A percentile compares a stretch with the other conserved stretches of the same genome.
These are phyloP conservation scores for Stichodactyla helianthus DNA, from an alignment of 64 coral and sea anemone species.

Conservation along the genomic window DNA sequence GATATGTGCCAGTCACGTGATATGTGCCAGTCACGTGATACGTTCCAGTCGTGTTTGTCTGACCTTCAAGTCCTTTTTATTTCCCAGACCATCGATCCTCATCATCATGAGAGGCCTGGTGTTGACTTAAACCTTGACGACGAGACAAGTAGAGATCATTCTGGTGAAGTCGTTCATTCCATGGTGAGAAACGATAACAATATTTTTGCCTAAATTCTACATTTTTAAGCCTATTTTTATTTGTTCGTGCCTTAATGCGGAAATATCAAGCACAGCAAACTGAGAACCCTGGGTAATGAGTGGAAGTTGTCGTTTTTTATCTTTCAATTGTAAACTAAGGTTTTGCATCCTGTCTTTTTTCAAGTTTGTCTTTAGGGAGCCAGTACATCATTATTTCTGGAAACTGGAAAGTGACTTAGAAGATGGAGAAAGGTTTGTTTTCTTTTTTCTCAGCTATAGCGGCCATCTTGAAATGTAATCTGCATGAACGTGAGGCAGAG, in stretches of 20 bases:
- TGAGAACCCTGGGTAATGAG: too few relatives aligned
- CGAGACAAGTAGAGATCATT: background rate
- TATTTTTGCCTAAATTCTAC: background rate
- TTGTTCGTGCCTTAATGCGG: too few relatives aligned
- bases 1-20: too few relatives aligned
- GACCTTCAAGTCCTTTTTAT: background rate
- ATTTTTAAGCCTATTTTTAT: too few relatives aligned
- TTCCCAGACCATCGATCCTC: background rate
- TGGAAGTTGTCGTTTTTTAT: background rate
- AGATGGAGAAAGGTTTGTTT: background rate
- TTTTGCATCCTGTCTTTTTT: background rate
- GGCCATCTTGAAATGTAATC: background rate
- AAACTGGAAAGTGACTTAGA: background rate
- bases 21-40: too few relatives aligned
- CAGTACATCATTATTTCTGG: background rate
- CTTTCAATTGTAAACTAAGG: background rate
- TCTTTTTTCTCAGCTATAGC: background rate
- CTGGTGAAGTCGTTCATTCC: constrained; percentile 16
- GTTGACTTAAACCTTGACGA: constrained; percentile 11
- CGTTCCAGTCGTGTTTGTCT: background rate
- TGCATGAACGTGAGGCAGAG: background rate
- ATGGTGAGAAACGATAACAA: background rate
- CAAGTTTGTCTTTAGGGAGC: background rate
- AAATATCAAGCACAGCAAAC: too few relatives aligned
- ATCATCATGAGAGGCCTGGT: constrained; percentile 10